Conservation (phyloP, 2,888 invertebrate genomes). For the Malthinus seriepunctatus region DNA sequence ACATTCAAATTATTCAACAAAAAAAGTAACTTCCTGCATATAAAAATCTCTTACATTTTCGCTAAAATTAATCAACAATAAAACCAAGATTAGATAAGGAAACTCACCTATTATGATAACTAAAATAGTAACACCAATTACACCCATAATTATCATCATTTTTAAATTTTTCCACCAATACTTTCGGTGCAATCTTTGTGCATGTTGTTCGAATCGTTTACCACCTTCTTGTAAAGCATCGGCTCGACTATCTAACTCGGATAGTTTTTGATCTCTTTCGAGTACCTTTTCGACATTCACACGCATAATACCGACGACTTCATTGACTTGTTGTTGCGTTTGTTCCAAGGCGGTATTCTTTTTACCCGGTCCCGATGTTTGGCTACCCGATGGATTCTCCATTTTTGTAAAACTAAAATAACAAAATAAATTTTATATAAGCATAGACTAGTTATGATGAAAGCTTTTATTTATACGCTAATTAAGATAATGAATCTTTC, state of each 20-base stretch:
- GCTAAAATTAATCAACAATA: background rate
- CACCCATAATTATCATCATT: slow-evolving; percentile 92
- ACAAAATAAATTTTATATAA: background rate
- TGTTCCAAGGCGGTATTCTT: slow-evolving; percentile 45
- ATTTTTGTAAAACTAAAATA: slow-evolving; percentile 13
- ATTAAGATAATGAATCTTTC: slow-evolving; percentile 9
- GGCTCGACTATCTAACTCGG: slow-evolving; percentile 93
- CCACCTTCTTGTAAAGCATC: slow-evolving; percentile 94
- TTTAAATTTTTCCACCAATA: slow-evolving; percentile 98
- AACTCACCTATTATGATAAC: slow-evolving; percentile 87
- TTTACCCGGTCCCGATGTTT: slow-evolving; percentile 18
- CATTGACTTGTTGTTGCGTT: slow-evolving; percentile 54
- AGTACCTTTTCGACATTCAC: slow-evolving; percentile 95
- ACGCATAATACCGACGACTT: slow-evolving; percentile 94
- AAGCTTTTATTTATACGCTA: slow-evolving; percentile 7
- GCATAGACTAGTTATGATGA: background rate
- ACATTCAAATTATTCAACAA: background rate
- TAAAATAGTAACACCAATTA: slow-evolving; percentile 79
- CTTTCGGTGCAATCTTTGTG: slow-evolving; percentile 94
- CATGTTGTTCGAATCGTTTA: slow-evolving; percentile 96
- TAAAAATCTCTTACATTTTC: background rate
- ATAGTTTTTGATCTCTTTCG: slow-evolving; percentile 92
- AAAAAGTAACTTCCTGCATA: background rate
- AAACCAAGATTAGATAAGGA: slow-evolving; percentile 7
- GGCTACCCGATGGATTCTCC: slow-evolving; percentile 33